Evolutionary conservation across 2,888 invertebrate species (phyloP), one percentile per base, ranked within the genome.

Genomic region (Eledone cirrhosa): DNA sequence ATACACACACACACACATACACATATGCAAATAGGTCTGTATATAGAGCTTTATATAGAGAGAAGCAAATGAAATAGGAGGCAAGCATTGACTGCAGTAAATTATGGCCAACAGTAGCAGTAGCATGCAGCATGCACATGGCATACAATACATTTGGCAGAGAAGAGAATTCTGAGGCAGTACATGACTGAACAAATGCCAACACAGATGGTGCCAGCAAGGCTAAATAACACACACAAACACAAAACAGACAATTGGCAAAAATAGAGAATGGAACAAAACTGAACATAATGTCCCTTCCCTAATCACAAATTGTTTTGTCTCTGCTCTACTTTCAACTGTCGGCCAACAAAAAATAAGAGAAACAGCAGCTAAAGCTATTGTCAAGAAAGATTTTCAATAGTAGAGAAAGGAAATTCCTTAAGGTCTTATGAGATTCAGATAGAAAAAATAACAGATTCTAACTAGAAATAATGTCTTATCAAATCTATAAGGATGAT

Each of bases 111-210:
- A 29, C 41, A 33, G 41, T 41, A 22, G 33, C 41, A 41, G 24
- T 24, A 72, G 29, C 72, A 72, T 72, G 72, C 72, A 72, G 33
- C 72, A 72, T 72, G 72, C 72, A 72, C 41, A 72, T n/a, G 72
- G 72, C 72, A 72, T 72, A 72, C 72, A 72, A 31, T 29, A 72
- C 72, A 72, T n/a, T n/a, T 31, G 72, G 72, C 72, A 41, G 33
- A 72, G 72, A 72, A 72, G 41, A n/a, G 72, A 41, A 41, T 11
- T 41, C 33, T 29, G 33, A 72, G 72, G 72, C 72, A 72, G 72
- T 72, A 41, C 72, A 72, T 72, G 72, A 41, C n/a, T 72, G 33
- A 72, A 72, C 41, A 22, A 41, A 72, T 72, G 72, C 72, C 72
- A 33, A 33, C 41, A 72, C 22, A 72, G 72, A 19, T 22, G 72